Conservation (phyloP, 1,140 invertebrate genomes). For the Tyrophagus putrescentiae region DNA sequence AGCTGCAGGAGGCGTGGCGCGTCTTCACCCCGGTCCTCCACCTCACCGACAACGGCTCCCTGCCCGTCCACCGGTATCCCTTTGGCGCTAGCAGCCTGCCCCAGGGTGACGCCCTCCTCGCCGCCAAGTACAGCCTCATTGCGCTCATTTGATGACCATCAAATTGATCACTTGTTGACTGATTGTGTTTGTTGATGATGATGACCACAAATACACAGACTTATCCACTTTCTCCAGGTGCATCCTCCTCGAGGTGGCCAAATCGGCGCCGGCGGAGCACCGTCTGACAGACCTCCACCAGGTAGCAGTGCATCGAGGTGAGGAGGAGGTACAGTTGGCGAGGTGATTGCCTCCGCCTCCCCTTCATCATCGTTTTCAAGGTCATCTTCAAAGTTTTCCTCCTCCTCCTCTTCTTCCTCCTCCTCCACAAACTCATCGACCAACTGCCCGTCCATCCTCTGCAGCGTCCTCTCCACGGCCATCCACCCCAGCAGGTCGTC, state of each 20-base stretch:
- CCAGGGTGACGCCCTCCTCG: conserved; percentile 14
- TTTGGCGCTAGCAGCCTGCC: conserved; percentile 37
- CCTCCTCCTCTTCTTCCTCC: neutral
- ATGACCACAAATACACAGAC: too few relatives aligned
- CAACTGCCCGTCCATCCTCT: neutral
- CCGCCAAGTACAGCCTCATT: conserved; percentile 18
- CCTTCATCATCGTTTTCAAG: conserved; percentile 8
- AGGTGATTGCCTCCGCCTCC: neutral
- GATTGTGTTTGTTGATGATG: too few relatives aligned
- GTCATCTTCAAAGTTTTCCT: conserved; percentile 11
- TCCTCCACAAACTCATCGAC: neutral
- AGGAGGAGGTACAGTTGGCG: neutral
- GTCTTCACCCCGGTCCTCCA: conserved; percentile 40
- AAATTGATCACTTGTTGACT: too few relatives aligned
- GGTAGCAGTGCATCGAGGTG: neutral
- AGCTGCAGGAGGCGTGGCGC: conserved; percentile 40
- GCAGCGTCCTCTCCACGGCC: neutral
- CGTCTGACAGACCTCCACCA: conserved; percentile 3
- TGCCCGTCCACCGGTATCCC: conserved; percentile 35
- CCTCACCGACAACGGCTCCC: conserved; percentile 35
- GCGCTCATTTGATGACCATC: neutral
- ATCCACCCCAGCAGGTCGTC: neutral
- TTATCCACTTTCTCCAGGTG: too few relatives aligned
- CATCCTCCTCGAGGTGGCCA: too few relatives aligned
- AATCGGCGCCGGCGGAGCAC: too few relatives aligned